Base-by-base conservation (phyloP, 2,113 vertebrate species). In the Piaya cayana region DNA sequence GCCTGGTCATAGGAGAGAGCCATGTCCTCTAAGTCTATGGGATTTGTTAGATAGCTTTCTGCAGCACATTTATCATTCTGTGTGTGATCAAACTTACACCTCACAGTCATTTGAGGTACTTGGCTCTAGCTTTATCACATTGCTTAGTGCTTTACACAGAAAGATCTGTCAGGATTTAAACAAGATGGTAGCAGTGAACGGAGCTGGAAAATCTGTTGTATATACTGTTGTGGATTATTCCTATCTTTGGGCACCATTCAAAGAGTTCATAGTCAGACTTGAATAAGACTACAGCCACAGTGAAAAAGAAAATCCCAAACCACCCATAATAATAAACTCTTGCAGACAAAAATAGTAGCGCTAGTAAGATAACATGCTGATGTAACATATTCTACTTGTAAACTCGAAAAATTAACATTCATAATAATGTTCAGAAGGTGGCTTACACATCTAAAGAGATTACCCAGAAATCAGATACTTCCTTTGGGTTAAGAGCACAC, bases 281-380 rank as follows among this genome's bases (percentile, higher is more conserved):
- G 50, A 65, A n/a, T 36, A 22, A 58, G 11, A 50, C 30, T 32
- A 49, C 25, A 42, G 11, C 2, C 11, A 11, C 15, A 60, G 15
- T 17, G 21, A 42, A 47, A 69, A 89, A 80, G 59, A 43, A 72
- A 37, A 8, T 22, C 23, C 36, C 18, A 19, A 56, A 60, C 15
- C 6, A 78, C 4, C 16, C 30, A 58, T 47, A 29, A 63, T 10
- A 63, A 56, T 26, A 37, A 23, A n/a, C 19, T 29, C 23, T 39
- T 23, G 10, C 15, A 49, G 58, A 62, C 0, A 2, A 6, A 43
- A 64, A 47, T 4, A 34, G 11, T 36, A 49, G 10, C 12, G 7
- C 9, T 36, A 9, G 9, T 23, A 53, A 2, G 8, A 5, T 3
- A 50, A 53, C 2, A 0, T 30, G 21, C 18, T 50, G 25, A 7